Conservation (phyloP, 2,888 invertebrate species). For the Galerucella calmariensis region DNA sequence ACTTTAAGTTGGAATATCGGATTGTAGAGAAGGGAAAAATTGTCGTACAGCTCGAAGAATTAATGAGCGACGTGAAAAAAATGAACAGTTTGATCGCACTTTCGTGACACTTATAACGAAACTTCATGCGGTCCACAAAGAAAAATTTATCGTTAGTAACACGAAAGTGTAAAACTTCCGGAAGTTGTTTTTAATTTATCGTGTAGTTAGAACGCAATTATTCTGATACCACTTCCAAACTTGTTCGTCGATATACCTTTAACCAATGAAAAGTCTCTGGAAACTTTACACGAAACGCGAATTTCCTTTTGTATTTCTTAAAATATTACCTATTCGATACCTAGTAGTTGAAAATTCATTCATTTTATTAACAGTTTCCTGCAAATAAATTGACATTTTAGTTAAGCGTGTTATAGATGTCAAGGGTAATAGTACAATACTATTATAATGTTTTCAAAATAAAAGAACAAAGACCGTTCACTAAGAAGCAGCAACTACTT, state of each 20-base stretch:
- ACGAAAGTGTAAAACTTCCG: conserved; percentile 33
- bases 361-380: too few relatives aligned
- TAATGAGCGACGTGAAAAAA: conserved; percentile 11
- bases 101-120: conserved; percentile 32
- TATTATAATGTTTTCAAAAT: too few relatives aligned
- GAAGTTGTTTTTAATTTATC: conserved; percentile 34
- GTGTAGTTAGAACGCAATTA: conserved; percentile 26
- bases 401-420: too few relatives aligned
- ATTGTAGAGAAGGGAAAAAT: background rate
- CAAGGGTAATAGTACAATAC: too few relatives aligned
- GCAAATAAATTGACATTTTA: too few relatives aligned
- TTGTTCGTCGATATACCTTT: conserved; percentile 19
- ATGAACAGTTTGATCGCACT: conserved; percentile 27
- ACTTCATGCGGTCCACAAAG: conserved; percentile 29
- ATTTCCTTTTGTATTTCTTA: background rate
- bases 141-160: conserved; percentile 32
- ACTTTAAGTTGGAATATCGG: conserved; percentile 7
- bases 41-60: background rate
- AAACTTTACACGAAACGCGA: background rate
- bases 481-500: too few relatives aligned
- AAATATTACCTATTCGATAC: background rate
- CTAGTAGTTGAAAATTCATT: too few relatives aligned
- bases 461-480: too few relatives aligned
- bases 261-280: conserved; percentile 2
- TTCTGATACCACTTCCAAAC: conserved; percentile 23